Evolutionary conservation across 2,888 invertebrate species (phyloP), one percentile per base, ranked within the genome.

Genomic region (Cremastinae sp.): DNA sequence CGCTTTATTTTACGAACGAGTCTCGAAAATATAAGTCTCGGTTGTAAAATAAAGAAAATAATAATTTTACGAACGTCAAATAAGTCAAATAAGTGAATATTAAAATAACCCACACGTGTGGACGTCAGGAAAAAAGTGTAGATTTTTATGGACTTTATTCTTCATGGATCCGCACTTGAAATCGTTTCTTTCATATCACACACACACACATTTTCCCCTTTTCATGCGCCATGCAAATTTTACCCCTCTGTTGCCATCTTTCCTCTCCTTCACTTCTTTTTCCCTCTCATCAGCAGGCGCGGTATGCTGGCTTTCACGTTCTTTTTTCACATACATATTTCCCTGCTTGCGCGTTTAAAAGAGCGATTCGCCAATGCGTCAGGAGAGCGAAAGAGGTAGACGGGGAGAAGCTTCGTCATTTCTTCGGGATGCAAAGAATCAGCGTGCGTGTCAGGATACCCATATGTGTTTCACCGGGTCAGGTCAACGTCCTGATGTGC

Each of bases 401-500:
- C 43, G 43, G 38, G 56, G 53, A 18, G 22, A 28, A 9, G 58
- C 49, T 59, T 28, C 53, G 14, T 54, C 43, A 14, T 47, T 56
- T 43, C 16, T 36, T 54, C 22, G 18, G 14, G 59, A 14, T 58
- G 47, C 18, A 36, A 64, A 69, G 62, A 58, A 56, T 41, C 68
- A n/a, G n/a, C n/a, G n/a, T n/a, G 38, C 62, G 28, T 5, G 28
- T 28, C 72, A 79, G 80, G 76, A 80, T 56, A 78, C 62, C 66
- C 80, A 77, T 80, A 80, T 80, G 80, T 89, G 88, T 89, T 84
- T 89, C 89, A 89, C 89, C 89, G 88, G 89, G 89, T 89, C 89
- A 89, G 89, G 89, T 89, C 89, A 89, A 89, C 85, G 89, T 87
- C 89, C 89, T 88, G 83, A 82, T n/a, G 83, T 81, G n/a, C n/a